phyloP scores from a whole-genome alignment of 1,140 invertebrate species.

The Venturia canescens region DNA sequence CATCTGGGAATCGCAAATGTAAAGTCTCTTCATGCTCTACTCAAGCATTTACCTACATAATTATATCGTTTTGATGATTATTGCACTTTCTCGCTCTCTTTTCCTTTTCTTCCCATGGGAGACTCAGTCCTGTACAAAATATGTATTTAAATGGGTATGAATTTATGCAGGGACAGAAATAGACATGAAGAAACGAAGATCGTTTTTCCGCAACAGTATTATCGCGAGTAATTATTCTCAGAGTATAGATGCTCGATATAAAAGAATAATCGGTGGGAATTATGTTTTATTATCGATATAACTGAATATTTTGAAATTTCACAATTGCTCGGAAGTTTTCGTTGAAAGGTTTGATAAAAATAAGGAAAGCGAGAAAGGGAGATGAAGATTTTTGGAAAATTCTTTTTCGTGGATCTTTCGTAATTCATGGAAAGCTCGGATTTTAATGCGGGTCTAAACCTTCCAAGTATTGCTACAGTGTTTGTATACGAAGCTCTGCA shows the following conservation, averaged over 20 bases:
- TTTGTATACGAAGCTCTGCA: slow-evolving; percentile 8
- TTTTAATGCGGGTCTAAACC: slow-evolving; percentile 67
- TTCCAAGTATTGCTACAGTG: slow-evolving; percentile 58
- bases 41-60: slow-evolving; percentile 74
- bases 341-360: too few species aligned
- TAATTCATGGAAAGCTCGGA: slow-evolving; percentile 29
- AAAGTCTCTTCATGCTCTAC: slow-evolving; percentile 37
- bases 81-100: slow-evolving; percentile 57
- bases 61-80: slow-evolving; percentile 75
- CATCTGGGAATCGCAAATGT: slow-evolving; percentile 39
- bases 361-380: background rate
- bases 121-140: background rate
- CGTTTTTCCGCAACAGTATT: background rate
- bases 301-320: background rate
- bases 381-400: background rate
- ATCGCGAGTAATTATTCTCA: slow-evolving; percentile 12
- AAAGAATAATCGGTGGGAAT: slow-evolving; percentile 13
- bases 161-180: background rate
- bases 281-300: background rate
- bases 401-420: background rate
- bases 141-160: background rate
- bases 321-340: background rate
- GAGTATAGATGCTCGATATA: background rate
- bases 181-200: background rate
- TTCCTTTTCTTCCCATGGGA: slow-evolving; percentile 12